These are phyloP conservation scores for Lytechinus pictus DNA, from an alignment of 35 echinoderm and acorn worm species.

Conservation along the genomic window DNA sequence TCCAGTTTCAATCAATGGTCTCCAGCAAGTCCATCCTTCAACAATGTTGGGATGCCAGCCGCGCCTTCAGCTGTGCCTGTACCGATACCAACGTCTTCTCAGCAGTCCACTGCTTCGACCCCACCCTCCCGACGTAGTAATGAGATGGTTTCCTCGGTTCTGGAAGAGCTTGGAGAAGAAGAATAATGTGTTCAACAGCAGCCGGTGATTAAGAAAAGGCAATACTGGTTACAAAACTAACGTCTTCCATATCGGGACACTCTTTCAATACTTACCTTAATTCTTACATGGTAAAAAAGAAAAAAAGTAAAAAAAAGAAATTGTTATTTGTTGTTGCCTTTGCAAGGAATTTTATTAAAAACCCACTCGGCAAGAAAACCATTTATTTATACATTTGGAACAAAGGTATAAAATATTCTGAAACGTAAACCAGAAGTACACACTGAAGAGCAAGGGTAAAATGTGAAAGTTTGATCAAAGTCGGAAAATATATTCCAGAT, in stretches of 20 bases:
- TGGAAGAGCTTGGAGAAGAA: not conserved
- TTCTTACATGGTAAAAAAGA: not conserved
- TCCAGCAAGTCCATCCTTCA: not conserved
- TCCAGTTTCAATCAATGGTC: constrained; percentile 38
- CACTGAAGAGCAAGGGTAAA: no score
- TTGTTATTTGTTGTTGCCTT: not conserved
- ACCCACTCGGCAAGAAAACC: not conserved
- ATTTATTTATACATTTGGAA: no score
- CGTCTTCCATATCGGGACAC: not conserved
- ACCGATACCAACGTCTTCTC: not conserved
- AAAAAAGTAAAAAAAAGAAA: not conserved
- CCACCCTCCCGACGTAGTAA: not conserved
- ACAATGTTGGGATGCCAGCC: not conserved
- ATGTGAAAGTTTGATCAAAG: no score
- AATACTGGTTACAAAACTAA: not conserved
- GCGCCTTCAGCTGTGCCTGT: not conserved
- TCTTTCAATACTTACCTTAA: not conserved
- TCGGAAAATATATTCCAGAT: no score
- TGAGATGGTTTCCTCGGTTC: not conserved
- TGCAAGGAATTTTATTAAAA: not conserved
- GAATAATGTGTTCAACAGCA: not conserved
- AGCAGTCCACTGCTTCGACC: not conserved
- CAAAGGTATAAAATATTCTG: no score
- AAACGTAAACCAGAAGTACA: no score
- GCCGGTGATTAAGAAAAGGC: not conserved